Evolutionary conservation across 35 echinoderm and acorn worm species (phyloP), one percentile per base, ranked within the genome.

Genomic region (Apostichopus japonicus): DNA sequence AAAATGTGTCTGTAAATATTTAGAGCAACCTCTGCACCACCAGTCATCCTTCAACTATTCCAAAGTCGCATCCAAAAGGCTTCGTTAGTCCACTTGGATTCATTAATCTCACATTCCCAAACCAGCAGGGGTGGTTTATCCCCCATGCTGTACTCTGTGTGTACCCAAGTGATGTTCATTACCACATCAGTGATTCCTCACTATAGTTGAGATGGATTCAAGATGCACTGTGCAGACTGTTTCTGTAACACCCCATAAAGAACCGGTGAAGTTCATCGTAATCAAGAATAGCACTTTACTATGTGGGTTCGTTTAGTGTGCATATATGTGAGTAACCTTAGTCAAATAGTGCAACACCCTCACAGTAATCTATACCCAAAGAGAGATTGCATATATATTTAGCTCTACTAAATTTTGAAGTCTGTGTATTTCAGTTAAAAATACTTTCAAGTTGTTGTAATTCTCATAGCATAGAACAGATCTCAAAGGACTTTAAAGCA

Each of bases 131-230:
- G 78, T 19, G 33, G 63, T 6, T 22, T 17, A 58, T 84, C 81
- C 81, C 81, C 81, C 81, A 84, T 84, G 81, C 81, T 84, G 81
- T 58, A 75, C 80, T 21, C 52, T 56, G 55, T 55, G 44, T 58
- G 81, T 84, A 17, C 81, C 81, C 81, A 57, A 84, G 81, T 84
- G 81, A 84, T 84, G 81, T 84, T 84, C 81, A 84, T 84, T 84
- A 84, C 81, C 54, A 84, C 81, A 23, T 84, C 5, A 6, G 17
- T 57, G 71, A 75, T 75, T 75, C 71, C 71, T n/a, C 17, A 14
- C 71, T n/a, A 7, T 61, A 14, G 7, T n/a, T 19, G 7, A 75
- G 71, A 75, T 75, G n/a, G 71, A 75, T 75, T 75, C 71, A 75
- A 75, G 13, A 75, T 75, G 71, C 63, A 67, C 63, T 21, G 71